Evolutionary conservation across 2,888 invertebrate species (phyloP), one percentile per base, ranked within the genome.

Genomic region (Idaea biselata): DNA sequence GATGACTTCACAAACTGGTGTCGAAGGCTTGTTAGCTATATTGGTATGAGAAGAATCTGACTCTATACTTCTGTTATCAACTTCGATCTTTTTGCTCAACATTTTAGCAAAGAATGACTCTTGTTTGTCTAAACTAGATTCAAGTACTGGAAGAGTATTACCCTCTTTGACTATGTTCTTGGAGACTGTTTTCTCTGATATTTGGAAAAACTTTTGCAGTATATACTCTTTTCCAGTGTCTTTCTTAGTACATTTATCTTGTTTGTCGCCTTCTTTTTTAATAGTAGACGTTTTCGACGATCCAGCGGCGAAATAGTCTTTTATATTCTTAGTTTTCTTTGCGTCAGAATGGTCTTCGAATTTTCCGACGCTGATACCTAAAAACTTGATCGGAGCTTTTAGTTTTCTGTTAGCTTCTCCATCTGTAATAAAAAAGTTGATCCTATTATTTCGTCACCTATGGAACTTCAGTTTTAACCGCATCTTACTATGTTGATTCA

Each of bases 361-460:
- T 81, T 97, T 97, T 0, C 96, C 95, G 16, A 95, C 96, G 78
- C 96, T 96, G n/a, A 97, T 92, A 0, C 96, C 96, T 17, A 97
- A 85, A 82, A 94, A 95, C 66, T 93, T 95, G 16, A 97, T 93
- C 0, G 95, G 92, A 71, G 95, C 82, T 78, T 84, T 88, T 58
- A 92, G 73, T 71, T 73, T 82, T 72, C 88, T 82, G 60, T 91
- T 87, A 8, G 59, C 58, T 74, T 89, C 91, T 44, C 73, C 80
- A 71, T 86, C 91, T 92, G 74, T 56, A 88, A 89, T 14, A 17
- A 56, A 44, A 44, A 44, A 14, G 2, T 44, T 8, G 44, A 25
- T 25, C 5, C 5, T 11, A 44, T 11, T 44, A 14, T 8, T 44
- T 44, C 44, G 44, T 44, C 44, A 44, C 44, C 44, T 44, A 8